Percentiles rank a stretch among this genome's conserved stretches.
Evolutionary conservation across 23 tunicate species (phyloP).

Genomic region (Halocynthia roretzi): DNA sequence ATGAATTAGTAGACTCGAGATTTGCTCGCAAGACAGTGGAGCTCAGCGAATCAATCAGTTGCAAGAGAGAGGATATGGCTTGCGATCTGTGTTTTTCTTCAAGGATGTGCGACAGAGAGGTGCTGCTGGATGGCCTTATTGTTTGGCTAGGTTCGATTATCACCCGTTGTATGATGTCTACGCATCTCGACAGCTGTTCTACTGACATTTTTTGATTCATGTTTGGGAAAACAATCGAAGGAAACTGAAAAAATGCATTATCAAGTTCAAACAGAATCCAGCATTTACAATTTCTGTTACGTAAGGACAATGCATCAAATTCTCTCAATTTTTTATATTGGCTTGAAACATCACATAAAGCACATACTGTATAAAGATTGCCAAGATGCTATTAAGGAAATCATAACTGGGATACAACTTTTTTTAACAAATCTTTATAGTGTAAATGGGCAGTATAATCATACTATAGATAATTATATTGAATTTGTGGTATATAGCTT

Average conservation of each 20-base stretch:
- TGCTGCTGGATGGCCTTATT: not conserved
- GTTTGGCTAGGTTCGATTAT: conserved; percentile 10
- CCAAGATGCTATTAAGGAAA: no score
- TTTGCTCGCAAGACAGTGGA: not conserved
- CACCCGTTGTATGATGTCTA: not conserved
- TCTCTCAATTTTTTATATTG: no score
- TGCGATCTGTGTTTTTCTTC: conserved; percentile 19
- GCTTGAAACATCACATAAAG: no score
- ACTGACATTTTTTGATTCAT: conserved; percentile 20
- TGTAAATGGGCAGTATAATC: no score
- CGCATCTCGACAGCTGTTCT: not conserved
- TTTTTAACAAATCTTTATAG: no score
- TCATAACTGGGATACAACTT: no score
- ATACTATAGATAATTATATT: no score
- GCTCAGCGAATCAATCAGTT: not conserved
- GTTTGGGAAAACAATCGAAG: conserved; percentile 12
- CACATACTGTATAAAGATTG: no score
- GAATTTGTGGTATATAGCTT: no score
- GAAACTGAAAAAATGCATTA: conserved; percentile 6
- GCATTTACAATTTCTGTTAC: no score
- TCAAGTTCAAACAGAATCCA: no score
- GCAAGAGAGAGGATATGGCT: conserved; percentile 10
- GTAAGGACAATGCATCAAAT: no score
- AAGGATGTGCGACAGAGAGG: not conserved
- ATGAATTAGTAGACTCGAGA: not conserved